Evolutionary conservation across 2,888 invertebrate species (phyloP).

Genomic region (Cheilosia vernalis): DNA sequence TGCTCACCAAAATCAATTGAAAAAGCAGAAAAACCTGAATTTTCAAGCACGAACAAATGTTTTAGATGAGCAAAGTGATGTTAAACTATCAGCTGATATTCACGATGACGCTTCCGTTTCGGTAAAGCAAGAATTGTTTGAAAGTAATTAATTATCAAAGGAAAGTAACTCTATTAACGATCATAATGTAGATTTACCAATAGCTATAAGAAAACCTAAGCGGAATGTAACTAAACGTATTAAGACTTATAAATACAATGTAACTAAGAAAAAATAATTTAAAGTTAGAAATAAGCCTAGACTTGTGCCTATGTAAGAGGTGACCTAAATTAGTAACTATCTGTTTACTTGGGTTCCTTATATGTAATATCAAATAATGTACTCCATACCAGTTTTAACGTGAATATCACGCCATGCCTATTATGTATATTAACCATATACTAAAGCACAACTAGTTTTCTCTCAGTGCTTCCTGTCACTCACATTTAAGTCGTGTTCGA

Average conservation of each 20-base stretch:
- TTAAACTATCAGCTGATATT: not conserved
- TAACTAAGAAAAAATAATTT: not conserved
- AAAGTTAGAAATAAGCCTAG: too few relatives aligned
- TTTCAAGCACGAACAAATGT: not conserved
- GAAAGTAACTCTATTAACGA: too few relatives aligned
- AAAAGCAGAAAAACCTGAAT: not conserved
- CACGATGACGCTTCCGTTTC: not conserved
- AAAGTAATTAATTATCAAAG: too few relatives aligned
- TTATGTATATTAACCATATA: too few relatives aligned
- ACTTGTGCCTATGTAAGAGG: not conserved
- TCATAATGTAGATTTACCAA: not conserved
- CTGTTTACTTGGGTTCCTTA: too few relatives aligned
- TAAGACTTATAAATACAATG: not conserved
- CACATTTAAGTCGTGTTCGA: too few relatives aligned
- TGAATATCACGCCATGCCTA: too few relatives aligned
- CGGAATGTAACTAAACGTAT: not conserved
- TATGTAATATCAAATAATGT: too few relatives aligned
- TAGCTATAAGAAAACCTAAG: slow-evolving; percentile 3
- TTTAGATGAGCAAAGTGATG: not conserved
- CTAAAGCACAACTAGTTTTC: too few relatives aligned
- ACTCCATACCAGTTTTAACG: too few relatives aligned
- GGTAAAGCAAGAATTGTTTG: not conserved
- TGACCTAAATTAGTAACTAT: slow-evolving; percentile 3
- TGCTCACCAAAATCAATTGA: slow-evolving; percentile 24
- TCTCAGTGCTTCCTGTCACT: too few relatives aligned